Evolutionary conservation across 1,140 invertebrate genomes (phyloP).

Genomic region (Bombus vancouverensis): DNA sequence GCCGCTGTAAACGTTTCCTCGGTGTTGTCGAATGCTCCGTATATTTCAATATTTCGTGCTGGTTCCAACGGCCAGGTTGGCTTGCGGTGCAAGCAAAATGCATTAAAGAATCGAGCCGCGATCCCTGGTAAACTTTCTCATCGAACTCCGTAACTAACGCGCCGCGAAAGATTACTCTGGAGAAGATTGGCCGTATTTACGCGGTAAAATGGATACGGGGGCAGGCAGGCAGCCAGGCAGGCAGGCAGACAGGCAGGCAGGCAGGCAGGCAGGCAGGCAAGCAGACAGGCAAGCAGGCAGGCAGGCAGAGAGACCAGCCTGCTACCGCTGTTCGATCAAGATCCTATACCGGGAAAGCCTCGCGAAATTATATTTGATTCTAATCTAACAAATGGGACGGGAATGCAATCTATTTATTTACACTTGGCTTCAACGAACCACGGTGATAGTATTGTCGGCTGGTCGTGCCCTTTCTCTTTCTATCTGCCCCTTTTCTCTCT

Average conservation of each 20-base stretch:
- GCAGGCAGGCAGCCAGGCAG: too few relatives aligned
- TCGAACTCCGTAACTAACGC: constrained; percentile 52
- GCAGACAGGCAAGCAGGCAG: not conserved
- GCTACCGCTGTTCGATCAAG: constrained; percentile 28
- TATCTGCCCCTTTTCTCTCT: not conserved
- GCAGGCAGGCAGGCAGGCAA: not conserved
- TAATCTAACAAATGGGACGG: constrained; percentile 81
- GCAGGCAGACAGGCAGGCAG: not conserved
- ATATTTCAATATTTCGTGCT: constrained; percentile 42
- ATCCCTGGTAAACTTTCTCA: constrained; percentile 34
- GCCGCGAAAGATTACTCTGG: constrained; percentile 38
- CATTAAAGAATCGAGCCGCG: constrained; percentile 42
- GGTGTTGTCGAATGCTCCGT: constrained; percentile 17
- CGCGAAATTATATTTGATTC: constrained; percentile 81
- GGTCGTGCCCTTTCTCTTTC: not conserved
- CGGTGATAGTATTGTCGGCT: constrained; percentile 52
- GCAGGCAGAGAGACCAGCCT: not conserved
- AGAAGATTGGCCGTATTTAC: constrained; percentile 41
- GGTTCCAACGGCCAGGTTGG: not conserved
- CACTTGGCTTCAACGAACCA: constrained; percentile 67
- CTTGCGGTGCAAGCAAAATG: constrained; percentile 33
- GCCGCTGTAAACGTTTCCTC: not conserved
- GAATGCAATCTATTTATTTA: constrained; percentile 79
- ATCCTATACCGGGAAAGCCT: constrained; percentile 38
- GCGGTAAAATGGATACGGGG: constrained; percentile 46